These are phyloP conservation scores for Whitmania pigra DNA, from an alignment of 1,140 invertebrate genomes.

Conservation along the genomic window DNA sequence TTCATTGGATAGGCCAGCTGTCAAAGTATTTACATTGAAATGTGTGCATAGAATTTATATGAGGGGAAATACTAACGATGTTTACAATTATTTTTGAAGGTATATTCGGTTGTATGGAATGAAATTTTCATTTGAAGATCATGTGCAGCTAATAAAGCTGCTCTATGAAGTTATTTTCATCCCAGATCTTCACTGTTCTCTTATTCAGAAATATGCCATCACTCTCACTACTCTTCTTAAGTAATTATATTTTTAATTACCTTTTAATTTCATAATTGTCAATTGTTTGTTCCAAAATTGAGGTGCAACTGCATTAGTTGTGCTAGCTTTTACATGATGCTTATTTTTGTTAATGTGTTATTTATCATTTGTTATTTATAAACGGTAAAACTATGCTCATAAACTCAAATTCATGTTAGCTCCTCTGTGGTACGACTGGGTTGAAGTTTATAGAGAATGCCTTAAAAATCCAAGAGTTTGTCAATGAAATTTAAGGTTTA, in stretches of 20 bases:
- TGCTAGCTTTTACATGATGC: too few relatives aligned
- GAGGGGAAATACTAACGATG: background rate
- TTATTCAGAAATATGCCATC: constrained; percentile 54
- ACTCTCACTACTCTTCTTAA: constrained; percentile 40
- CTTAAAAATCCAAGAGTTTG: too few relatives aligned
- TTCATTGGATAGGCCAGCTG: constrained; percentile 43
- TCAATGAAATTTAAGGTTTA: too few relatives aligned
- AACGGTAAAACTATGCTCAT: too few relatives aligned
- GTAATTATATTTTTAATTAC: constrained; percentile 32
- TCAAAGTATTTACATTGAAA: constrained; percentile 31
- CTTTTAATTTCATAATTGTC: too few relatives aligned
- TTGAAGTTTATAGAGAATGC: too few relatives aligned
- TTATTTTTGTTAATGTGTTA: too few relatives aligned
- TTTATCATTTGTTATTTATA: too few relatives aligned
- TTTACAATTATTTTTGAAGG: constrained; percentile 31
- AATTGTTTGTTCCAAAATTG: too few relatives aligned
- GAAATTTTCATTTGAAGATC: constrained; percentile 79
- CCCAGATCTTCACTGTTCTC: constrained; percentile 59
- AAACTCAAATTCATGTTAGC: too few relatives aligned
- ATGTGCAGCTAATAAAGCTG: constrained; percentile 71
- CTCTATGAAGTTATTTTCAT: constrained; percentile 63
- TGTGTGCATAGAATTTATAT: background rate
- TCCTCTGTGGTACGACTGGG: too few relatives aligned
- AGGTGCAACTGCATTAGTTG: too few relatives aligned
- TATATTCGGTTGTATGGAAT: constrained; percentile 70